Base-by-base conservation (phyloP, 2,888 invertebrate species). In the Oscheius myriophilus region DNA sequence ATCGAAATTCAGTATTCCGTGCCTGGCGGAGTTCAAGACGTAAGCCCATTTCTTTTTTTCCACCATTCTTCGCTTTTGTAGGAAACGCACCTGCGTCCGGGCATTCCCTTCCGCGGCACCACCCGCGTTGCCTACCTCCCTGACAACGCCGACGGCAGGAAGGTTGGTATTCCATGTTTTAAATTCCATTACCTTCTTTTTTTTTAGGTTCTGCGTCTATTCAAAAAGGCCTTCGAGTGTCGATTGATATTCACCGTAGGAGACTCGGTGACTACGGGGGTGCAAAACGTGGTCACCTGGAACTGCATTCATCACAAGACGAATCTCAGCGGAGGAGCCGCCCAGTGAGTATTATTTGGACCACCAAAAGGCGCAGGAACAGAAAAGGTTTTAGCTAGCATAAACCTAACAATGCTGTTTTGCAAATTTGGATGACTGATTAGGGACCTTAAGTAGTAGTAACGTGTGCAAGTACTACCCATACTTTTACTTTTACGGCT, bases 301-400 rank as follows among this genome's bases (percentile, higher is more conserved):
- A 93, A 93, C 86, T 92, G 91, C 84, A 92, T 93, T 72, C 93
- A 93, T 84, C 93, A 93, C 87, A 93, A 93, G 88, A 93, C 93
- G 11, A 69, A 39, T 43, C 62, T 55, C 12, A 26, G 21, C 51
- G 81, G 80, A 25, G 57, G 88, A 45, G 70, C 83, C 12, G 51
- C 69, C 23, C 43, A 52, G 77, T 80, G 41, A 21, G 70, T 67
- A 42, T n/a, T n/a, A 2, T 21, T 6, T 21, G 52, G 18, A 18
- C 51, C n/a, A n/a, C n/a, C n/a, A n/a, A n/a, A n/a, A n/a, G n/a
- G n/a, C n/a, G n/a, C n/a, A n/a, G n/a, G n/a, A n/a, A n/a, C n/a
- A n/a, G n/a, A n/a, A n/a, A n/a, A n/a, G n/a, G n/a, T n/a, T n/a
- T n/a, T n/a, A n/a, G n/a, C 52, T 55, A 14, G 14, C 45, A 43